Conservation (phyloP, 2,888 invertebrate genomes). For the Tenthredo notha region DNA sequence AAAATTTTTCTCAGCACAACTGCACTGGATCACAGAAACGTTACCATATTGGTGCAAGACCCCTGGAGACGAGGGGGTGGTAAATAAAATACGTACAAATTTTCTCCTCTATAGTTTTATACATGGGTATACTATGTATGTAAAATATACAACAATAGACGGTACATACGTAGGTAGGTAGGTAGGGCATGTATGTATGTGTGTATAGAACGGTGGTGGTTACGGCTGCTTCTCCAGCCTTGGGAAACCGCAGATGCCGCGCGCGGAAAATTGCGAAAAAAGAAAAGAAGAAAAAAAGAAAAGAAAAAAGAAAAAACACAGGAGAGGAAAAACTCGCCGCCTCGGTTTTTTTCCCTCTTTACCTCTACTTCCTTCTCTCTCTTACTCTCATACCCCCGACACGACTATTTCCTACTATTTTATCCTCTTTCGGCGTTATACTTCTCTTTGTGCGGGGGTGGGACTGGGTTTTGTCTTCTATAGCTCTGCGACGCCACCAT, state of each 20-base stretch:
- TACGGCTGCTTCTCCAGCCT: conserved; percentile 20
- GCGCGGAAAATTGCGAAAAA: conserved; percentile 56
- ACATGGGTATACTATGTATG: not conserved
- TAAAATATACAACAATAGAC: conserved; percentile 15
- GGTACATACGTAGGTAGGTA: not conserved
- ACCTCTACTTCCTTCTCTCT: conserved; percentile 24
- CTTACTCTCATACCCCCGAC: not conserved
- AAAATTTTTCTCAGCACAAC: not conserved
- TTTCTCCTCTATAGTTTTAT: conserved; percentile 16
- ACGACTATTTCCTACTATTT: conserved; percentile 39
- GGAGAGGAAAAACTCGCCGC: conserved; percentile 67
- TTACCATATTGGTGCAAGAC: not conserved
- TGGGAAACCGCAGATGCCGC: conserved; percentile 62
- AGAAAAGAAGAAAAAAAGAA: conserved; percentile 57
- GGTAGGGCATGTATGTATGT: not conserved
- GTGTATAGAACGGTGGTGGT: conserved; percentile 3
- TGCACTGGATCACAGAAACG: not conserved
- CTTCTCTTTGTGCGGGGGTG: conserved; percentile 21
- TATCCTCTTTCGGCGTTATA: conserved; percentile 39
- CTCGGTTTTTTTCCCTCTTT: conserved; percentile 39
- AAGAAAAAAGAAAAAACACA: conserved; percentile 65
- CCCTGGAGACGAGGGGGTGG: not conserved
- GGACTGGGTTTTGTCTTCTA: conserved; percentile 47
- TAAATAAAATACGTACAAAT: conserved; percentile 29
- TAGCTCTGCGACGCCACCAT: conserved; percentile 15